Evolutionary conservation across 2,797 vertebrate species (phyloP), one percentile per base, ranked within the genome.

Genomic region (Merluccius polli): DNA sequence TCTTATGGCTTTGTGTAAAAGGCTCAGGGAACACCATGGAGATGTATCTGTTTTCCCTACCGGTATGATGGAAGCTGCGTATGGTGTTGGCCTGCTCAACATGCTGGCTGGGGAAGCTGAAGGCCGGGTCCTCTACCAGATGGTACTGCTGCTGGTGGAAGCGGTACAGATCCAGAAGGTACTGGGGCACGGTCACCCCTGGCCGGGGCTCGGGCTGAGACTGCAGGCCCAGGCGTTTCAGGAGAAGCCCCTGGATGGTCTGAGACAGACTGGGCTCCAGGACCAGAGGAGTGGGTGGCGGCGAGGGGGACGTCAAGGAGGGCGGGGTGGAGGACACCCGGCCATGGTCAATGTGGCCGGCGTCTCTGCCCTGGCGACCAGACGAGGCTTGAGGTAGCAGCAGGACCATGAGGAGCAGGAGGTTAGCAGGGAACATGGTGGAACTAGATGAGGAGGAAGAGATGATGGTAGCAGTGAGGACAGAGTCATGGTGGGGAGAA

Each of bases 341-440:
- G 79, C 87, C 89, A 83, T 85, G 90, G 87, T 90, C 75, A 44
- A 85, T 84, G 83, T 91, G 83, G 77, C 87, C 86, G 87, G 83
- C 81, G 89, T 89, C 87, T 89, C 82, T 89, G 78, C 86, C 89
- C 87, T 94, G 92, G 82, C 90, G 90, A 91, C 91, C 92, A 87
- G 89, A 92, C 79, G 90, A 93, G 90, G 87, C 89, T 84, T 94
- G 93, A 93, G 94, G 93, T 90, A 95, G 90, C 90, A 95, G 92
- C 92, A 95, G 90, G 88, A 94, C 90, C 93, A 93, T 94, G 91
- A 95, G 93, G 89, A 94, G 88, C 89, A 95, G 87, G 82, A 95
- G 89, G 87, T 94, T 95, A 95, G 93, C 93, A 94, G 93, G 93
- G 93, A 94, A 92, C 95, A 95, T 95, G 90, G 89, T 95, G 93